These are phyloP conservation scores for Sicus ferrugineus DNA, from an alignment of 2,888 invertebrate genomes.

Conservation along the genomic window DNA sequence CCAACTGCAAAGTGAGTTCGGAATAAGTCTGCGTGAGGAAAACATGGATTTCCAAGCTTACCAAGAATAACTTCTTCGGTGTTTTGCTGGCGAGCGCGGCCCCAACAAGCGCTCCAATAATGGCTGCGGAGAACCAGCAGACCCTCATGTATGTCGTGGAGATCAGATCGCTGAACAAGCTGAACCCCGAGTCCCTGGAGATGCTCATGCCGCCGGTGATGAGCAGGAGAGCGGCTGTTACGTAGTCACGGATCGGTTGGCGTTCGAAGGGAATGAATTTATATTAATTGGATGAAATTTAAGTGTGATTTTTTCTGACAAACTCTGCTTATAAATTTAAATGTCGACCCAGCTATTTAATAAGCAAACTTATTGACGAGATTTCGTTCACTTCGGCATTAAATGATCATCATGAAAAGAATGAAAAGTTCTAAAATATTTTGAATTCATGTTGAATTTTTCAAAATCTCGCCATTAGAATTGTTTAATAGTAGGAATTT, in stretches of 20 bases:
- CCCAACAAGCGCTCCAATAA: slow-evolving; percentile 52
- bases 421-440: too few species aligned
- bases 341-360: background rate
- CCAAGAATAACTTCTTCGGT: slow-evolving; percentile 50
- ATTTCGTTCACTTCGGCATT: background rate
- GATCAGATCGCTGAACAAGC: background rate
- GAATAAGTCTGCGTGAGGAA: background rate
- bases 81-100: slow-evolving; percentile 46
- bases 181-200: slow-evolving; percentile 35
- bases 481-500: too few species aligned
- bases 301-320: background rate
- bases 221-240: slow-evolving; percentile 49
- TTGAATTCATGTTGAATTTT: too few species aligned
- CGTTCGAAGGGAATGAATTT: background rate
- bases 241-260: background rate
- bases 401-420: background rate
- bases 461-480: too few species aligned
- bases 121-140: slow-evolving; percentile 58
- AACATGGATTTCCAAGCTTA: slow-evolving; percentile 38
- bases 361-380: background rate
- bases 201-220: slow-evolving; percentile 56
- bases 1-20: slow-evolving; percentile 40
- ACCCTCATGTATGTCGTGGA: slow-evolving; percentile 37
- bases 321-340: background rate
- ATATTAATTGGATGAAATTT: background rate